Evolutionary conservation across 2,113 vertebrate genomes (phyloP), one percentile per base, ranked within the genome.

Genomic region (Cephalopterus ornatus): DNA sequence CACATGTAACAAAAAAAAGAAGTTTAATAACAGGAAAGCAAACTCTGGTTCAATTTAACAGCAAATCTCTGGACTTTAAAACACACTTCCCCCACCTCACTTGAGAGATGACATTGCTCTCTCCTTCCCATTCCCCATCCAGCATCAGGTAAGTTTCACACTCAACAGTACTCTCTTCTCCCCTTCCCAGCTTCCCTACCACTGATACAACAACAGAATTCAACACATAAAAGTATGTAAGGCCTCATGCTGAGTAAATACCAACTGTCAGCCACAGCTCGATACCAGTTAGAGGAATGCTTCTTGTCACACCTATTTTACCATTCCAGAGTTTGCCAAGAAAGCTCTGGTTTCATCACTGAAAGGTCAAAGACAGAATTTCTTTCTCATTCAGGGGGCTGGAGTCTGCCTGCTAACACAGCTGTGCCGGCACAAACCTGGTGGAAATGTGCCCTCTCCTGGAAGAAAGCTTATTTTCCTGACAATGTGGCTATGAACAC

Each of bases 391-490:
- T 7, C 6, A 24, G 37, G 19, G 28, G 15, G 22, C 65, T 93
- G 61, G n/a, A 87, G 20, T 42, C n/a, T 59, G 74, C 56, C 70
- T 67, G 41, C 49, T 44, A 73, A 62, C 32, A 55, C 41, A 77
- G 77, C 41, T 39, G 33, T 41, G 37, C 30, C 83, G 47, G 47
- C 77, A 85, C 50, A 87, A 71, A 67, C 12, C 32, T 3, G 1
- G 50, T 62, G n/a, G 56, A 92, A 88, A 94, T 47, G 47, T 90
- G 82, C 70, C 85, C 50, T 28, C 88, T 93, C 74, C 74, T 78
- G 91, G 70, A 75, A 85, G 52, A 89, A 93, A 59, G 13, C 8
- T 78, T 75, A 74, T 85, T 58, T 65, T 68, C 39, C 33, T 86
- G 47, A 83, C 28, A 72, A 46, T 4, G n/a, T 8, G 35, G 39